These are phyloP conservation scores for Cryptotis parvus DNA, from an alignment of 2,113 vertebrate species.

Conservation along the genomic window DNA sequence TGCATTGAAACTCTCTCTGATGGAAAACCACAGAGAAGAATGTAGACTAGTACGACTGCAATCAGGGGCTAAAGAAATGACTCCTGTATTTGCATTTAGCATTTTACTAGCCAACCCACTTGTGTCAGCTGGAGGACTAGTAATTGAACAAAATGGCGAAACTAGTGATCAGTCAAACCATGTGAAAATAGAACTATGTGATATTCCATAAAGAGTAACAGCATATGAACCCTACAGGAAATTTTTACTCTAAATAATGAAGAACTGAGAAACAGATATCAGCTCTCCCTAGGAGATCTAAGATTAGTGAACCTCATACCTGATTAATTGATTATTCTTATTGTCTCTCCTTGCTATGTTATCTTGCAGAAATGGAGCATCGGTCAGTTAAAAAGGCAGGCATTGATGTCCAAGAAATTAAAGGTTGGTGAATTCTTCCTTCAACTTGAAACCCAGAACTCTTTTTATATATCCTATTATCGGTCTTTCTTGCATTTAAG, in stretches of 20 bases:
- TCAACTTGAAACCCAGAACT: conserved; percentile 65
- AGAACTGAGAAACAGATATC: neutral
- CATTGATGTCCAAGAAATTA: conserved; percentile 94
- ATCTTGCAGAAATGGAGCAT: conserved; percentile 93
- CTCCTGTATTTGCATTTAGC: neutral
- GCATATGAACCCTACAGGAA: neutral
- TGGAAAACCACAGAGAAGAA: neutral
- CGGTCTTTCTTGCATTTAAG: conserved; percentile 43
- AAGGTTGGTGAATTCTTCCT: conserved; percentile 89
- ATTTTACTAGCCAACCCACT: neutral
- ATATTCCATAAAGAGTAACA: conserved; percentile 27
- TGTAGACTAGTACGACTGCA: too few relatives aligned
- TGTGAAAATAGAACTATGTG: neutral
- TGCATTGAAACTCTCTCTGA: neutral
- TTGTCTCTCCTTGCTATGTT: conserved; percentile 60
- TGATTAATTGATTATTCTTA: conserved; percentile 44
- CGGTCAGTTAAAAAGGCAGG: conserved; percentile 98
- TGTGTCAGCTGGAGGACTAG: neutral
- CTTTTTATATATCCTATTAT: conserved; percentile 48
- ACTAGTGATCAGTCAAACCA: neutral
- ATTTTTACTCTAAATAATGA: neutral
- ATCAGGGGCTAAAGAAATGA: too few relatives aligned
- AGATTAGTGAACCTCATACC: neutral
- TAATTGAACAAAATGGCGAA: neutral
- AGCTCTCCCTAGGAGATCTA: neutral